These are phyloP conservation scores for Prosopocoilus inquinatus DNA, from an alignment of 2,888 invertebrate genomes.

Conservation along the genomic window DNA sequence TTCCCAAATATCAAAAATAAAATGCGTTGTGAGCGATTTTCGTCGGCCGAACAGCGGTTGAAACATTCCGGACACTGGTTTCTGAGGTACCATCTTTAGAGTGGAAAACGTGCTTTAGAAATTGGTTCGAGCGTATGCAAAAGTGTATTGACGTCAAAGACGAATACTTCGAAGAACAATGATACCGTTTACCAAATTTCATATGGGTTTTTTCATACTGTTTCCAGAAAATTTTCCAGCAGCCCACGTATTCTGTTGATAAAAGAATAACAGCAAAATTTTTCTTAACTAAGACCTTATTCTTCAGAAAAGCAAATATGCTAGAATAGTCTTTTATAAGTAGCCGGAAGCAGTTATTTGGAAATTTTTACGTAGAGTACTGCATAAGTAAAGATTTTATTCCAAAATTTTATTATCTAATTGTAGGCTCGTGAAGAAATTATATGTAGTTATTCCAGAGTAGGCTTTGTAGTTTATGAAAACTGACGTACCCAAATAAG, in stretches of 20 bases:
- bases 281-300: not conserved
- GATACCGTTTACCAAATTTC: no score
- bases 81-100: no score
- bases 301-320: constrained; percentile 12
- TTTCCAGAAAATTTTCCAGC: no score
- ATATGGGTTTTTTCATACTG: no score
- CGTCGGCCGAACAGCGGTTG: no score
- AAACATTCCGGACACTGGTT: no score
- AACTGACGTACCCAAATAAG: not conserved
- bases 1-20: no score
- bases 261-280: constrained; percentile 8
- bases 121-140: no score
- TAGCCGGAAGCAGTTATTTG: constrained; percentile 2
- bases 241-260: constrained; percentile 9
- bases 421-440: constrained; percentile 14
- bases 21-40: no score
- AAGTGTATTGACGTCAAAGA: no score
- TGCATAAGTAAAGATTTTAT: constrained; percentile 7
- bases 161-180: no score
- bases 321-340: constrained; percentile 5
- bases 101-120: no score
- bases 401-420: constrained; percentile 6
- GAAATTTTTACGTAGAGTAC: constrained; percentile 18
- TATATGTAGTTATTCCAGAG: constrained; percentile 12
- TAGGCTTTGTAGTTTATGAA: not conserved